Evolutionary conservation across 2,797 vertebrate genomes (phyloP).

Genomic region (Enteromius treurensis): DNA sequence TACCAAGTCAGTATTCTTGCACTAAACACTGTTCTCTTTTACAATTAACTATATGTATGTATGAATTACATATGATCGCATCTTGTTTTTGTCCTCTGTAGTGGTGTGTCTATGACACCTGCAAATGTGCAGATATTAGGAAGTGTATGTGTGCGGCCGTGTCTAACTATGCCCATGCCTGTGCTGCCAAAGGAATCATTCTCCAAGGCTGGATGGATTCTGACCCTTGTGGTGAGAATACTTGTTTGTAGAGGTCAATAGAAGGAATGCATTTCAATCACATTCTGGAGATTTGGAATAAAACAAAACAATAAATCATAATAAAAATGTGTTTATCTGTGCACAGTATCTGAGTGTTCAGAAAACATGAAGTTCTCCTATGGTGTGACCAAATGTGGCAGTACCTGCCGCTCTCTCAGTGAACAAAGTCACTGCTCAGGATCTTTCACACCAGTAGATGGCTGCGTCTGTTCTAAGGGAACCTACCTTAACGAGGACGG

Average conservation of each 20-base stretch:
- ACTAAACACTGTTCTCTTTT: background rate
- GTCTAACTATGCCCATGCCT: conserved; percentile 82
- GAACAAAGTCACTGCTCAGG: conserved; percentile 72
- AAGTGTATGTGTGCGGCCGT: conserved; percentile 83
- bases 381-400: conserved; percentile 76
- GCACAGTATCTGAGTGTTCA: conserved; percentile 68
- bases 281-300: background rate
- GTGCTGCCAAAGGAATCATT: conserved; percentile 75
- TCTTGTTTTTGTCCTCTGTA: conserved; percentile 58
- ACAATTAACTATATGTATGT: background rate
- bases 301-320: background rate
- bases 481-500: conserved; percentile 76
- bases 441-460: conserved; percentile 74
- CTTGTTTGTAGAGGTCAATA: background rate
- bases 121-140: conserved; percentile 80
- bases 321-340: background rate
- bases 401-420: conserved; percentile 80
- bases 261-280: background rate
- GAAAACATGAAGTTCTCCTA: conserved; percentile 78
- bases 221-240: conserved; percentile 77
- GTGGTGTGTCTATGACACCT: conserved; percentile 84
- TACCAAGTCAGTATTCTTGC: conserved; percentile 70
- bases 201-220: conserved; percentile 78
- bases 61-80: background rate
- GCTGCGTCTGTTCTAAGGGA: conserved; percentile 81